Evolutionary conservation across 2,888 invertebrate genomes (phyloP), one percentile per base, ranked within the genome.

Genomic region (Phania funesta): DNA sequence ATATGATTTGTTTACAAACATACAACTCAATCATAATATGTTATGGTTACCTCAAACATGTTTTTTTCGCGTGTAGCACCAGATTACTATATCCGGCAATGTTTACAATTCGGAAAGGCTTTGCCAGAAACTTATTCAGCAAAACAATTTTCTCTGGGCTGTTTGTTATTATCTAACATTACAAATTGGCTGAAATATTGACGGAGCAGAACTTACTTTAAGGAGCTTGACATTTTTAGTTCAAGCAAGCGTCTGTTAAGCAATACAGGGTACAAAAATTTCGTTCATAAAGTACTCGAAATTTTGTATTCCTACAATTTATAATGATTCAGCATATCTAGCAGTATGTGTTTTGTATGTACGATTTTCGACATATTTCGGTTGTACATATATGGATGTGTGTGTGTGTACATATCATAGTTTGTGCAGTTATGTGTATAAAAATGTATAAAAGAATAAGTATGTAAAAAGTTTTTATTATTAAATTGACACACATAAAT

Each of bases 311-410:
- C 41, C 6, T 44, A 74, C 18, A 82, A 44, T 65, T 75, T 78
- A 35, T 75, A 78, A 78, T 82, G 78, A 82, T 74, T 70, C n/a
- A 44, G 74, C 82, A 82, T 46, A 70, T 78, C 70, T 68, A 24
- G 44, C 38, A 74, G 18, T 52, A 16, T 35, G n/a, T n/a, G n/a
- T 58, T 56, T 41, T 58, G 24, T 54, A 46, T 44, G 38, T 62
- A 13, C 22, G 26, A 18, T 48, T 62, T 44, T 44, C 4, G 18
- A 8, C 9, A 29, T 13, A 29, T 35, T n/a, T 60, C 22, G 60
- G 26, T 41, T 38, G 7, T 52, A 26, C 24, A 0, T 16, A 6
- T 24, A 16, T 35, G 13, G 7, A 18, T 16, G 16, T 38, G 9
- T 9, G 38, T 38, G 11, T 38, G 16, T 29, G 62, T 44, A 20